Evolutionary conservation across 2,797 vertebrate species (phyloP).

Genomic region (Spea hammondii): DNA sequence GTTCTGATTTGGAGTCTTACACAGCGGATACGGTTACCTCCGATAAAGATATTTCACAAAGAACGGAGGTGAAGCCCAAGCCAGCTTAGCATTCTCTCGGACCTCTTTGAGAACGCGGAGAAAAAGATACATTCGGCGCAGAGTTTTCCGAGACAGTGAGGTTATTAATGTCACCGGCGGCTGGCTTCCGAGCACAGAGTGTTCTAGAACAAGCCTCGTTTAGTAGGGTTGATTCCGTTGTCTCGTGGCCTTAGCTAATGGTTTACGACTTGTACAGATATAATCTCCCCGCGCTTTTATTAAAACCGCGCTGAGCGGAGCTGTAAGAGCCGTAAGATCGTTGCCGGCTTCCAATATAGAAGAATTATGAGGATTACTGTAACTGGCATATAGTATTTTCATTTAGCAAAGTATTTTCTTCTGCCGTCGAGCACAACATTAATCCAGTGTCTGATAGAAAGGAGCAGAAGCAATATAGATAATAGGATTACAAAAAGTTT

Average conservation of each 20-base stretch:
- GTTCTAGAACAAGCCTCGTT: background rate
- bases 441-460: constrained; percentile 22
- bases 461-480: constrained; percentile 27
- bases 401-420: background rate
- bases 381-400: constrained; percentile 19
- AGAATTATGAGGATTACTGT: constrained; percentile 39
- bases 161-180: too few relatives aligned
- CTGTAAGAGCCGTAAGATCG: background rate
- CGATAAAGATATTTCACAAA: too few relatives aligned
- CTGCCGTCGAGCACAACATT: constrained; percentile 7
- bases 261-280: constrained; percentile 12
- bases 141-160: too few relatives aligned
- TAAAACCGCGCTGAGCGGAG: background rate
- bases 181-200: background rate
- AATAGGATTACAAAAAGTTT: constrained; percentile 35
- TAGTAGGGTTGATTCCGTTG: constrained; percentile 10
- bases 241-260: constrained; percentile 1
- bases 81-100: too few relatives aligned
- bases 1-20: too few relatives aligned
- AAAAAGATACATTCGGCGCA: too few relatives aligned
- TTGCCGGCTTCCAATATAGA: constrained; percentile 6
- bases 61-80: too few relatives aligned
- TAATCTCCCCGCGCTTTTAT: constrained; percentile 14
- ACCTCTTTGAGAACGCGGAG: too few relatives aligned
- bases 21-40: too few relatives aligned